phyloP scores from a whole-genome alignment of 2,113 vertebrate species.

The Xenopus borealis region DNA sequence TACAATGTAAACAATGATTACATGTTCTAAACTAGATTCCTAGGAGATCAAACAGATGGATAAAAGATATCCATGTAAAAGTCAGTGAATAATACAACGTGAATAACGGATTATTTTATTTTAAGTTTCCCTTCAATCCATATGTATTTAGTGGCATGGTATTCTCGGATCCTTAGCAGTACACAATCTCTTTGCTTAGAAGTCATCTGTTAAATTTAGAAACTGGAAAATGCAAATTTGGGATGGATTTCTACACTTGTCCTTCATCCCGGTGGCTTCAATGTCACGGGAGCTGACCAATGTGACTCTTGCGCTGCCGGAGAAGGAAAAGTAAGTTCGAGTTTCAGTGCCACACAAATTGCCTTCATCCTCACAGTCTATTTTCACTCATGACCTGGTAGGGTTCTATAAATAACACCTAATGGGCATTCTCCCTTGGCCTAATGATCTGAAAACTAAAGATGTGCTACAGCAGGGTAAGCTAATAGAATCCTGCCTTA shows the following conservation, averaged over 20 bases:
- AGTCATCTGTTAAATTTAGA: neutral
- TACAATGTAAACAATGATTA: too few species aligned
- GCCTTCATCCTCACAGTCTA: neutral
- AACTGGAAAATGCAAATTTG: neutral
- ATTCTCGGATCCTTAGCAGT: too few species aligned
- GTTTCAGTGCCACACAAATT: neutral
- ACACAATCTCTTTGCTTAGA: too few species aligned
- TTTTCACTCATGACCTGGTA: neutral
- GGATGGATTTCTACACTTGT: conserved; percentile 3
- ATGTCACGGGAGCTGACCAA: neutral
- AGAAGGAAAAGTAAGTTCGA: neutral
- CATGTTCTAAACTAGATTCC: too few species aligned
- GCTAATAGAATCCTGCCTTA: neutral
- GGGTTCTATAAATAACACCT: neutral
- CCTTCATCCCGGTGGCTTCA: neutral
- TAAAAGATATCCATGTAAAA: too few species aligned
- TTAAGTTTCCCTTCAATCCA: too few species aligned
- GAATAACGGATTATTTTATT: too few species aligned
- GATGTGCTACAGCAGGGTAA: neutral
- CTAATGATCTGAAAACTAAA: neutral
- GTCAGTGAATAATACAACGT: too few species aligned
- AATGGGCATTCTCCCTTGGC: neutral
- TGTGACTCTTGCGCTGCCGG: neutral
- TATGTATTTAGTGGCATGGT: too few species aligned
- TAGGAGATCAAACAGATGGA: too few species aligned